These are phyloP conservation scores for Heteractis magnifica DNA, from an alignment of 92 coral and sea anemone genomes.

Conservation along the genomic window DNA sequence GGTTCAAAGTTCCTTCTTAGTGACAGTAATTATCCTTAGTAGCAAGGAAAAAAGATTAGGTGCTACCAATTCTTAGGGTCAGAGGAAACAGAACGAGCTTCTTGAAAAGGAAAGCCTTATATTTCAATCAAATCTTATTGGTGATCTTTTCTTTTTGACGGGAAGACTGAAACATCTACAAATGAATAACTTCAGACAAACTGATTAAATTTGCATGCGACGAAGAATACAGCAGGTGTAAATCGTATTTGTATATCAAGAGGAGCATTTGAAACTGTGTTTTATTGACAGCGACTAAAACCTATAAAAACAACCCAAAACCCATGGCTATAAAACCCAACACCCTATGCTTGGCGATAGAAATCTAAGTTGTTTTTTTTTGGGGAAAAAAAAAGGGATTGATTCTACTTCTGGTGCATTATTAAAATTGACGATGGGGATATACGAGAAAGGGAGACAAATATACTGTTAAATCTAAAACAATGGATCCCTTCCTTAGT, in stretches of 20 bases:
- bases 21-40: not conserved
- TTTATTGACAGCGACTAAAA: not conserved
- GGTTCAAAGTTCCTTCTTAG: not conserved
- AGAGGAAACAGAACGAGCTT: not conserved
- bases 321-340: not conserved
- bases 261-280: not conserved
- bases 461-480: not conserved
- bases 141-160: not conserved
- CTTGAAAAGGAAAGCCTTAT: not conserved
- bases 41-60: not conserved
- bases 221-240: conserved; percentile 1
- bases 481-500: not conserved
- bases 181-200: not conserved
- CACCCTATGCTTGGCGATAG: not conserved
- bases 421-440: not conserved
- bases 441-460: not conserved
- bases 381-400: not conserved
- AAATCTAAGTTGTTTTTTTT: not conserved
- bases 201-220: conserved; percentile 7
- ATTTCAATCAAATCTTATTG: not conserved
- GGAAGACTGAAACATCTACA: not conserved
- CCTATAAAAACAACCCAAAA: not conserved
- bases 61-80: not conserved
- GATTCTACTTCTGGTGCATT: not conserved
- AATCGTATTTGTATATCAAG: not conserved